Base-by-base conservation (phyloP, 2,797 vertebrate species). In the Oreochromis mossambicus region DNA sequence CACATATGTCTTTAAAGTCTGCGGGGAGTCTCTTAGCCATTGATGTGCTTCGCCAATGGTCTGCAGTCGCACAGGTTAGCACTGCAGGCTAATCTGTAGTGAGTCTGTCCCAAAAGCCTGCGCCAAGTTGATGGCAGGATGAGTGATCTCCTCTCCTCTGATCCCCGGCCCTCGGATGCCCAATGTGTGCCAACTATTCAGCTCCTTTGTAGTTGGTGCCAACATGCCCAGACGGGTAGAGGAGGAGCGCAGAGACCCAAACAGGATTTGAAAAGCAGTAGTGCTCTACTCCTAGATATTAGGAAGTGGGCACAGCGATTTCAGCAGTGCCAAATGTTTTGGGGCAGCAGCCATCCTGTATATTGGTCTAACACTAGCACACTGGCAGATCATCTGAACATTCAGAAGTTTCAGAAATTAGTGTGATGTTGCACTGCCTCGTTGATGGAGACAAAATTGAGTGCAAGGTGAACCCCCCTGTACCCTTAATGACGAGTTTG, bases 1-100 rank as follows among this genome's bases (percentile, higher is more conserved):
- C 94, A 94, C 95, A 95, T 95, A 95, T 96, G 95, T 93, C 94
- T 94, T 95, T 94, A 93, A 94, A 92, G 94, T 95, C 95, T 91
- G 85, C 75, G 6, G 95, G 94, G 95, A 95, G 91, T 90, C 89
- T 85, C 90, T 86, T 81, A 91, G 89, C 89, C 89, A 94, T 93
- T 94, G 94, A 94, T 94, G 94, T 93, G 78, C 87, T 68, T 89
- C 76, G 90, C 94, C 93, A 94, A 87, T 81, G 88, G 93, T 91
- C 91, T 92, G 91, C 91, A 86, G 92, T 88, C 83, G 48, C 70
- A 92, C 95, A 95, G 95, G 95, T 96, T 96, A 95, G 95, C 91
- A 86, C 94, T 83, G 93, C 93, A 90, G 94, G 92, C 94, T 96
- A 95, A 96, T 96, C 94, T 95, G 94, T 93, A 90, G 91, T 86